Evolutionary conservation across 2,888 invertebrate genomes (phyloP), one percentile per base, ranked within the genome.

Genomic region (Formica aserva): DNA sequence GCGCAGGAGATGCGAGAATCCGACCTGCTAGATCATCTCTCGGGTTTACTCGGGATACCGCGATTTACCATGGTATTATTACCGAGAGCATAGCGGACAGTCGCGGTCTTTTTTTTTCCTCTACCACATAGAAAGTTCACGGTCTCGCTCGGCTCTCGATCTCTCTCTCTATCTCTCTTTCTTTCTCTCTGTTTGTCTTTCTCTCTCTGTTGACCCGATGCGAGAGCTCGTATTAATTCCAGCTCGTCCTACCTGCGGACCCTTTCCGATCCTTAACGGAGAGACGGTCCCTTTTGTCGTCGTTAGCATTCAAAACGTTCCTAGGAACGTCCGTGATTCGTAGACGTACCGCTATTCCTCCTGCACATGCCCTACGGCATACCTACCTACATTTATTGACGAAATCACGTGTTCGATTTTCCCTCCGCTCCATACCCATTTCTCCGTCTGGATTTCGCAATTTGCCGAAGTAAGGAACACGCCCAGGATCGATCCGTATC

Each of bases 1-100:
- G 55, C 48, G 38, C 26, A 67, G 41, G 15, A 67, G 26, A 52
- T n/a, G 13, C 35, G 66, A n/a, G 76, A 74, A 80, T 80, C 72
- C 60, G 78, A 80, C 78, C 78, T 80, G 78, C 78, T 80, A 80
- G 78, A 80, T 80, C 78, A 80, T 45, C n/a, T 52, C 52, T 52
- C 74, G 78, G 78, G 35, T 6, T 71, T 22, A 18, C 72, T 67
- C 67, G 55, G 38, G n/a, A 29, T n/a, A 48, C 52, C 60, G 35
- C 32, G 75, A 45, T 72, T 72, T 78, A 80, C 67, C 41, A 45
- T 32, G 60, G 78, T 74, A 74, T 80, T 80, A 80, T 74, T 80
- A 80, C 18, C 45, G 75, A 60, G 18, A 80, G 60, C 32, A 80
- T 26, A 74, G 78, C 74, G 60, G n/a, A 41, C 55, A 55, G 48